A percentile compares a stretch with the other conserved stretches of the same genome.
Conservation (phyloP, 30 jellyfish, hydroid and myxozoan species). For the Catostylus mosaicus region DNA sequence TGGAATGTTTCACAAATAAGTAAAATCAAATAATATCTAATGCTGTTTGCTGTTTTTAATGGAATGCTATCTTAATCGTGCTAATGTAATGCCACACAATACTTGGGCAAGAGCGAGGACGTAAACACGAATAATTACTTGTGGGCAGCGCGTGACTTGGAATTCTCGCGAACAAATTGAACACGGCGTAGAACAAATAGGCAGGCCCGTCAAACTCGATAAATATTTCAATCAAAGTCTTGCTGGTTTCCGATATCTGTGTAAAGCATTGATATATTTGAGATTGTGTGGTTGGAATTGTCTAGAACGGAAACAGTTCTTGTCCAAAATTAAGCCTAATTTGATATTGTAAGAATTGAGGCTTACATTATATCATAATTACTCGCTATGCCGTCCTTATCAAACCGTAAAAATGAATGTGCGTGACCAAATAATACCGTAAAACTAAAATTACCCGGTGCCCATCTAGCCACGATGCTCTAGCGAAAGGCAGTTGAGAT, state of each 20-base stretch:
- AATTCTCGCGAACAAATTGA: not conserved
- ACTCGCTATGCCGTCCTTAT: too few species aligned
- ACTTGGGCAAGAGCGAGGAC: not conserved
- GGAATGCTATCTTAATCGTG: constrained; percentile 1
- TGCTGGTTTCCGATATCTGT: not conserved
- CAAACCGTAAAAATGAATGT: too few species aligned
- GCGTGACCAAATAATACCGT: too few species aligned
- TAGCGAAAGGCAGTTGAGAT: too few species aligned
- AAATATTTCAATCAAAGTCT: not conserved
- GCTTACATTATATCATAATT: too few species aligned
- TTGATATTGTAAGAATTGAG: too few species aligned
- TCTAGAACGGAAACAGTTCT: not conserved
- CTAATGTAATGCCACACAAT: constrained; percentile 1
- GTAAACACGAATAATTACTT: not conserved
- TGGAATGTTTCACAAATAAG: not conserved
- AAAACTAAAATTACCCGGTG: too few species aligned
- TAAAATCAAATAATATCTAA: constrained; percentile 18
- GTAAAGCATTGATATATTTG: not conserved
- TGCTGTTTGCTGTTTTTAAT: not conserved
- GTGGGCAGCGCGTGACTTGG: not conserved
- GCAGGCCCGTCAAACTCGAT: not conserved
- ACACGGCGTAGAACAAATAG: not conserved
- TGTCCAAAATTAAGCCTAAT: not conserved
- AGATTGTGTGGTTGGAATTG: not conserved
- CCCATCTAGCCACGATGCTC: too few species aligned